phyloP scores from a whole-genome alignment of 2,888 invertebrate genomes.

The Machimus rusticus region DNA sequence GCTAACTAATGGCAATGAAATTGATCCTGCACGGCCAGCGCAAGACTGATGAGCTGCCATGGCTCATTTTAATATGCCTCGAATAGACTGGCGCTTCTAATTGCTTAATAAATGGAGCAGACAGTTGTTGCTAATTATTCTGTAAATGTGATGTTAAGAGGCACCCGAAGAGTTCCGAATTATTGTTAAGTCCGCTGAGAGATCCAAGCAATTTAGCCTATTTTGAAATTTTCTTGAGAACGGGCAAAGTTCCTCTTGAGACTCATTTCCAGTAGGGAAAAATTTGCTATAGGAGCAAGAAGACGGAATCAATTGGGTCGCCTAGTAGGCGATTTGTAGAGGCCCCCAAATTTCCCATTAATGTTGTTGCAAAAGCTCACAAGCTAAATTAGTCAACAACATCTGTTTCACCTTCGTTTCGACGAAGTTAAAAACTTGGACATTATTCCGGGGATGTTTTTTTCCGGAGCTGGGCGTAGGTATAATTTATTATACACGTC shows the following conservation, averaged over 20 bases:
- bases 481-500: conserved; percentile 39
- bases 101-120: conserved; percentile 37
- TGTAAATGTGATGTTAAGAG: conserved; percentile 39
- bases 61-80: conserved; percentile 38
- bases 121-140: conserved; percentile 41
- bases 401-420: conserved; percentile 24
- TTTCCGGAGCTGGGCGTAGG: background rate
- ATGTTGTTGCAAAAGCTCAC: conserved; percentile 23
- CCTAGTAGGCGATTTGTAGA: background rate
- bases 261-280: background rate
- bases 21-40: background rate
- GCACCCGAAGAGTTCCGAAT: background rate
- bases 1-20: conserved; percentile 37
- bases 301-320: conserved; percentile 4
- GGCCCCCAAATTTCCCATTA: background rate
- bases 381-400: conserved; percentile 41
- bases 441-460: conserved; percentile 14
- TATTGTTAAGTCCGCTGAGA: background rate
- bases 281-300: background rate
- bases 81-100: conserved; percentile 28
- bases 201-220: background rate
- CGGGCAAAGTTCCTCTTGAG: background rate
- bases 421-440: conserved; percentile 38
- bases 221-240: background rate
- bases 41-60: conserved; percentile 22